Evolutionary conservation across 2,888 invertebrate species (phyloP).

Genomic region (Crepidodera aurea): DNA sequence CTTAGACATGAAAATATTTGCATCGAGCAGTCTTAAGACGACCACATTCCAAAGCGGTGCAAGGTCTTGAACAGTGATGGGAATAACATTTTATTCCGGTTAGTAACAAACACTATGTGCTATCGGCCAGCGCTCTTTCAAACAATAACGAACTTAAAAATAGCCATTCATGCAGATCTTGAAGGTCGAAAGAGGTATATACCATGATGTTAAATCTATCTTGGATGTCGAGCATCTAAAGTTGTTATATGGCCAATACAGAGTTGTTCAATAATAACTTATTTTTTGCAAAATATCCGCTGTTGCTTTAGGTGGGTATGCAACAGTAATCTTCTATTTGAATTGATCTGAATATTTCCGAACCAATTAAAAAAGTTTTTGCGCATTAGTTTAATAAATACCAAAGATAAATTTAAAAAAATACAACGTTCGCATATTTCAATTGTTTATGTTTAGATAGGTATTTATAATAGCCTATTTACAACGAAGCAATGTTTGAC

Average conservation of each 20-base stretch:
- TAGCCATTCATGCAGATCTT: conserved; percentile 19
- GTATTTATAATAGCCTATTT: too few species aligned
- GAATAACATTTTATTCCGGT: conserved; percentile 27
- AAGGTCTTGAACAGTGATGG: conserved; percentile 12
- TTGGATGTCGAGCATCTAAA: conserved; percentile 1
- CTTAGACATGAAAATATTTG: conserved; percentile 11
- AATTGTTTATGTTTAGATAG: too few species aligned
- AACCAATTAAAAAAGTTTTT: too few species aligned
- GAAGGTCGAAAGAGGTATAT: conserved; percentile 15
- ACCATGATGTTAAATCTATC: not conserved
- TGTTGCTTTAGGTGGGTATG: too few species aligned
- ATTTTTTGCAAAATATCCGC: too few species aligned
- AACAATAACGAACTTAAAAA: conserved; percentile 24
- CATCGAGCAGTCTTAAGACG: conserved; percentile 9
- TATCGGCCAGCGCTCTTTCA: conserved; percentile 25
- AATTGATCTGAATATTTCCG: too few species aligned
- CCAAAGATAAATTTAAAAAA: too few species aligned
- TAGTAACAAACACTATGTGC: conserved; percentile 18
- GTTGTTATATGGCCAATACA: not conserved
- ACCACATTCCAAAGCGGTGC: conserved; percentile 20
- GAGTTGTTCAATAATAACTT: too few species aligned
- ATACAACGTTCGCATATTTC: too few species aligned
- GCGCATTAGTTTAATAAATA: too few species aligned
- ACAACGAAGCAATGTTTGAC: too few species aligned
- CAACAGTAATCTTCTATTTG: too few species aligned